Base-by-base conservation (phyloP, 2,888 invertebrate species). In the Volucella inanis region DNA sequence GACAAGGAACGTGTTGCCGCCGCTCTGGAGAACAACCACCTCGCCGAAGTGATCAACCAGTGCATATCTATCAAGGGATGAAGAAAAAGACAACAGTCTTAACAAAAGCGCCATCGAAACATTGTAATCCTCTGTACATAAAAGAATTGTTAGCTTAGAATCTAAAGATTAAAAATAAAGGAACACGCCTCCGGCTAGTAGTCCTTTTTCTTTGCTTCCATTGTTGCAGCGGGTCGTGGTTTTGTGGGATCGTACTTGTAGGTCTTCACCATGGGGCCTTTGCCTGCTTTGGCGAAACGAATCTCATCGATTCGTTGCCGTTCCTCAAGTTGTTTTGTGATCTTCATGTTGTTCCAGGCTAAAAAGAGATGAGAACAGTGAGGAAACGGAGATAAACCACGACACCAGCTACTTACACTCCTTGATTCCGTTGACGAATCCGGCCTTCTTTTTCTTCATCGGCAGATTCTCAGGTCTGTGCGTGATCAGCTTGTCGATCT, bases 1-100 rank as follows among this genome's bases (percentile, higher is more conserved):
- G 99, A 99, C 90, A 99, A 99, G 91, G 99, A 99, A 91, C 93
- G 99, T 87, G 98, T 99, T 0, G 98, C 99, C 0, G 99, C 99
- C 0, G 99, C 99, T 0, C 93, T 99, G 85, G 99, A 99, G 92
- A 99, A 99, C 91, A 94, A 94, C 18, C 96, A 98, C 90, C 93
- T 99, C 0, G 94, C 98, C 45, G 95, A 96, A 91, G 98, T 99
- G 12, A 98, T 99, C 8, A 99, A 99, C 91, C 97, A 98, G 90
- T 99, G 99, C 91, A 94, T 98, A 45, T 87, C 91, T 4, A 70
- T 87, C 0, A 89, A 87, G 74, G 87, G 88, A 49, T 89, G 86
- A 88, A 45, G 22, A 45, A 15, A 11, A 11, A 11, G 52, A 43
- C 11, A n/a, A 14, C 31, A 12, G 43, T 49, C 38, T 45, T 65